phyloP scores from a whole-genome alignment of 1,140 invertebrate genomes.

The Tenebrio molitor region DNA sequence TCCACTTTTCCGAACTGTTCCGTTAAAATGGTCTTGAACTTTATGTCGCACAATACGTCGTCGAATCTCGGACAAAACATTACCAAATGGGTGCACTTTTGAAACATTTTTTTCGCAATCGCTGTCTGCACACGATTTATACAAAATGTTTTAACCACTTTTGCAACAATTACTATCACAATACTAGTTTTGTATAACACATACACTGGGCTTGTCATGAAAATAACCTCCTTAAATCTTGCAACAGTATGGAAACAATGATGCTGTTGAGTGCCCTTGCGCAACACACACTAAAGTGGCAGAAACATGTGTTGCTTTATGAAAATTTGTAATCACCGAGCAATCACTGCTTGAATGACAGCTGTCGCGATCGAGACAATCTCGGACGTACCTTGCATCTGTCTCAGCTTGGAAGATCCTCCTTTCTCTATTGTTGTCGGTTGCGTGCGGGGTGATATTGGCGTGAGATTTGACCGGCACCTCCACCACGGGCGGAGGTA shows the following conservation, averaged over 20 bases:
- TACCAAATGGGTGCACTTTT: conserved; percentile 8
- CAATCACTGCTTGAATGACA: too few relatives aligned
- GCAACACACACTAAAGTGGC: not conserved
- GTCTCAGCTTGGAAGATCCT: too few relatives aligned
- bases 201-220: not conserved
- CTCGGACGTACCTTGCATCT: too few relatives aligned
- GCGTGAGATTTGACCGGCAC: not conserved
- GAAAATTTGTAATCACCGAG: too few relatives aligned
- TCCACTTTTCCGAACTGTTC: not conserved
- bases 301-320: not conserved
- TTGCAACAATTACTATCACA: not conserved
- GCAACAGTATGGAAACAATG: not conserved
- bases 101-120: conserved; percentile 3
- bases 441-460: not conserved
- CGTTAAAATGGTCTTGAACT: not conserved
- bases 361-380: too few relatives aligned
- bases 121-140: not conserved
- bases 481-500: not conserved
- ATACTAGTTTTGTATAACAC: not conserved
- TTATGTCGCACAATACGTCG: conserved; percentile 1
- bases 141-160: not conserved
- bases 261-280: not conserved
- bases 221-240: not conserved
- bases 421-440: not conserved
- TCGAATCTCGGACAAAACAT: not conserved